Evolutionary conservation across 2,113 vertebrate species (phyloP).

Genomic region (Rutilus rutilus): DNA sequence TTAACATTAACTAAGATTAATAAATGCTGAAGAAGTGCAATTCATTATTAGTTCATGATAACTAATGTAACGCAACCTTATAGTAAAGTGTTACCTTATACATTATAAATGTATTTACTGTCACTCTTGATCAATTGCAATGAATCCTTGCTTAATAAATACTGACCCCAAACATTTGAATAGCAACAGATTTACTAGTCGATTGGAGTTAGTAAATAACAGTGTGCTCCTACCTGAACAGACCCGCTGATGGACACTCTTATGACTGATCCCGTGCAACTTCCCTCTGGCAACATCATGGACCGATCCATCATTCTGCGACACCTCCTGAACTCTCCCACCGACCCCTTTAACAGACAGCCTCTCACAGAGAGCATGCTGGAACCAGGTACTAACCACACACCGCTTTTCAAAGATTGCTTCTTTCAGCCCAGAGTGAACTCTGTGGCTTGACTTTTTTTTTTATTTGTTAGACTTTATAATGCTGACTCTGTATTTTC

Average conservation of each 20-base stretch:
- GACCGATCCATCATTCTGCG: constrained; percentile 95
- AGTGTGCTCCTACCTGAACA: constrained; percentile 60
- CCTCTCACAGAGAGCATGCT: constrained; percentile 96
- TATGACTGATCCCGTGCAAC: constrained; percentile 94
- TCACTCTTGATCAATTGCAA: neutral
- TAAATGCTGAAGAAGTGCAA: no score
- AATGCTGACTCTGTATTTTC: neutral
- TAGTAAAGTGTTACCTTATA: no score
- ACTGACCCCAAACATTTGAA: neutral
- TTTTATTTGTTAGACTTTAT: neutral
- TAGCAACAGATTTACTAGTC: neutral
- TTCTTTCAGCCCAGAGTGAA: neutral
- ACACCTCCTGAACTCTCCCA: constrained; percentile 96
- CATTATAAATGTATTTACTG: neutral
- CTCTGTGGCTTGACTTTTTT: neutral
- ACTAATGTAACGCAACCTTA: no score
- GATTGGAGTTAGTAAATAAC: constrained; percentile 11
- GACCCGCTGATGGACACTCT: constrained; percentile 98
- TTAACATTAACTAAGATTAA: no score
- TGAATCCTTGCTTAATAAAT: neutral
- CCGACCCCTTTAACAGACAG: constrained; percentile 97
- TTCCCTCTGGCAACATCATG: constrained; percentile 97
- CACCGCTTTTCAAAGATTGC: constrained; percentile 1
- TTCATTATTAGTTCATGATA: no score
- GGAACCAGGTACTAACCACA: constrained; percentile 86